Percentiles rank a stretch among this genome's conserved stretches.
Evolutionary conservation across 2,113 vertebrate species (phyloP).

Genomic region (Pseudorasbora parva): DNA sequence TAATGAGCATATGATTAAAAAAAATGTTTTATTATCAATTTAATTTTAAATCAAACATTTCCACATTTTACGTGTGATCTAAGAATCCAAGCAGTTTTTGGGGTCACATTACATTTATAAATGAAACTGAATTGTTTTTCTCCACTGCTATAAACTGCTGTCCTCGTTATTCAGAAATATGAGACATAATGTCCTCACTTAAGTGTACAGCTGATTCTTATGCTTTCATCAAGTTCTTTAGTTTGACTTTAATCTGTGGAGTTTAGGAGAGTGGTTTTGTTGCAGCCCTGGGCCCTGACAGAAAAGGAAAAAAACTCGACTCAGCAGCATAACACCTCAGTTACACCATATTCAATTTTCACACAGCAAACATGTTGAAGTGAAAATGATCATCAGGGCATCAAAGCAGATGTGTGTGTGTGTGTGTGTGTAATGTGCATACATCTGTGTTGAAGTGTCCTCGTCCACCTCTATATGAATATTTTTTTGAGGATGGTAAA

Average conservation of each 20-base stretch:
- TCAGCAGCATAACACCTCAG: conserved; percentile 14
- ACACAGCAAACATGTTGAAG: conserved; percentile 22
- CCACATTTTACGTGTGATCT: background rate
- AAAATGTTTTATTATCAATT: too few relatives aligned
- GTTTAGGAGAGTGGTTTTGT: background rate
- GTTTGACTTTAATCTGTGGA: background rate
- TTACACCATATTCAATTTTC: conserved; percentile 33
- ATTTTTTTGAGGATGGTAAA: background rate
- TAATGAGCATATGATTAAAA: too few relatives aligned
- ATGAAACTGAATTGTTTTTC: background rate
- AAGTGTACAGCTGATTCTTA: background rate
- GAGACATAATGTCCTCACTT: background rate
- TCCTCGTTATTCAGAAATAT: background rate
- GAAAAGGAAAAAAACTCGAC: background rate
- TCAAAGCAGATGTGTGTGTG: conserved; percentile 2
- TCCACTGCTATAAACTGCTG: background rate
- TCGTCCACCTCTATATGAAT: background rate
- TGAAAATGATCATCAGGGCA: conserved; percentile 15
- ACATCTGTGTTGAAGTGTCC: background rate
- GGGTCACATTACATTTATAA: background rate
- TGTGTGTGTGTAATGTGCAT: background rate
- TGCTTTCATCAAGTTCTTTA: background rate
- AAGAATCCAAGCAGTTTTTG: too few relatives aligned
- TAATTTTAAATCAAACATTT: too few relatives aligned
- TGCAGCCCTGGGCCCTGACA: background rate